Base-by-base conservation (phyloP, 2,888 invertebrate genomes). In the Gastrophysa polygoni region DNA sequence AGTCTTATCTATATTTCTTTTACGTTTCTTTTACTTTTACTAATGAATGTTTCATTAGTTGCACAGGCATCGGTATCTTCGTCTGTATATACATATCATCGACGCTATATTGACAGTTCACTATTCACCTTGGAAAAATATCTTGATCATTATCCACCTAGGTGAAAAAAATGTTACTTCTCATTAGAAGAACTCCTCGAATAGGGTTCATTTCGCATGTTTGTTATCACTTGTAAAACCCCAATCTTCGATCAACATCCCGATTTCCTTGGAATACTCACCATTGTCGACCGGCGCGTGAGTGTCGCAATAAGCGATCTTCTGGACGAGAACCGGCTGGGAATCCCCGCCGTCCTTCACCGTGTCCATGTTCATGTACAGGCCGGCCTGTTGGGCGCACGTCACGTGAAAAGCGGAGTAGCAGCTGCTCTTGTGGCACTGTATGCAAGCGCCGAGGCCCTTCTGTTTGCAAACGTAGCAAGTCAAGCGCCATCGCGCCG, bases 371-470 rank as follows among this genome's bases (percentile, higher is more conserved):
- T 95, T 93, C 97, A 97, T 97, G 77, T 93, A 93, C 0, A 99
- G 84, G 0, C 89, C 95, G 20, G 97, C 96, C 78, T 94, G 95
- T 80, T 98, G 97, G 0, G 98, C 99, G 82, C 99, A 99, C 0
- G 99, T 99, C 2, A 99, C 99, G 81, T 99, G 99, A 83, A 99
- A 99, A 0, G 98, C 98, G 7, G 95, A 93, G 79, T 97, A 98
- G 79, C 98, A 98, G 81, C 93, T 96, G 73, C 90, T 91, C 76
- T 96, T 93, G 82, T 98, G 96, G 80, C 98, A 99, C 82, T 99
- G 98, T 67, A 99, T 98, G 77, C 98, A 98, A 0, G 98, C 98
- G 3, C 98, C 98, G 0, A 92, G 91, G 28, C 92, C 91, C 62
- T 92, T 87, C 76, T 95, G 93, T 77, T 95, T 97, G 82, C 98